Evolutionary conservation across 1,140 invertebrate species (phyloP).

Genomic region (Drosophila virilis): DNA sequence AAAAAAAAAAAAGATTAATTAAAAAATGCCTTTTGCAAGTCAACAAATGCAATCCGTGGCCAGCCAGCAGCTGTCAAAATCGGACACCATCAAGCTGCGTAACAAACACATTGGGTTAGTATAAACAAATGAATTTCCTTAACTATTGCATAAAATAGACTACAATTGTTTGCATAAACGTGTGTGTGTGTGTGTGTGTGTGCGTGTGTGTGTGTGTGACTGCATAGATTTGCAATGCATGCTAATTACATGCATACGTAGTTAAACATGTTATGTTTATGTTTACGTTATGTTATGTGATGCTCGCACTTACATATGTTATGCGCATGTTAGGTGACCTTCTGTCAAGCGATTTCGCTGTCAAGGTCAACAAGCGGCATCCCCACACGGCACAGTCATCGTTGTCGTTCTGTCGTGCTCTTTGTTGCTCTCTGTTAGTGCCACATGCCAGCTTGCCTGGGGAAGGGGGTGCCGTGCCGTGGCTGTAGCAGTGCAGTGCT

Average conservation of each 20-base stretch:
- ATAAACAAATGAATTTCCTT: not conserved
- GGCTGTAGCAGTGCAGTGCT: not conserved
- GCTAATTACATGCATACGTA: no score
- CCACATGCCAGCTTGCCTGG: constrained; percentile 25
- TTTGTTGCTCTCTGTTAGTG: constrained; percentile 35
- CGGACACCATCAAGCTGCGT: constrained; percentile 90
- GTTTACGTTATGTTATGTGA: constrained; percentile 4
- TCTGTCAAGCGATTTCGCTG: constrained; percentile 58
- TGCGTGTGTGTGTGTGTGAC: no score
- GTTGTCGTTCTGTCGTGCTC: not conserved
- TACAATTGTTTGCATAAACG: not conserved
- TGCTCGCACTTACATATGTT: constrained; percentile 23
- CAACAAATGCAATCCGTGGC: constrained; percentile 77
- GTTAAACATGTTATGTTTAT: not conserved
- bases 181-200: no score
- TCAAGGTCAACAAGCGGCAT: constrained; percentile 74
- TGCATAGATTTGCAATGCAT: no score
- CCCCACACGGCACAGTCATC: constrained; percentile 66
- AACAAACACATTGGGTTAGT: constrained; percentile 92
- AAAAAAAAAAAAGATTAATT: constrained; percentile 1
- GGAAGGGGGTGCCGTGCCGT: not conserved
- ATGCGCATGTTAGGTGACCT: constrained; percentile 51
- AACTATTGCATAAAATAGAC: no score
- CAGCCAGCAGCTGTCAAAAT: constrained; percentile 89
- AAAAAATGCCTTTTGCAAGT: constrained; percentile 75